phyloP scores from a whole-genome alignment of 2,797 vertebrate genomes.

The Prunella strophiata region DNA sequence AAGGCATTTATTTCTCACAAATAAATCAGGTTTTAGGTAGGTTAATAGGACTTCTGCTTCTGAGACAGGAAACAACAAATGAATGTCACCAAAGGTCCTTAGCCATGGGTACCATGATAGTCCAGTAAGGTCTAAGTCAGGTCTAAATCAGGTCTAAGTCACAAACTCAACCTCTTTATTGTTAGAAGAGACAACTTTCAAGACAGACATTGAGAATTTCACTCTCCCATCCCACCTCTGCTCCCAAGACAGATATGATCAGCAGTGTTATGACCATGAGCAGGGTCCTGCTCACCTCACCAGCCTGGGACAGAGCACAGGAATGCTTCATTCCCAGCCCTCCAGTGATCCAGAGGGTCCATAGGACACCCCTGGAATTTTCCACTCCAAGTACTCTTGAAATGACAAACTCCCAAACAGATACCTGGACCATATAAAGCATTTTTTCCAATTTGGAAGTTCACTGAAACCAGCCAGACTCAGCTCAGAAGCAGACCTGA shows the following conservation, averaged over 20 bases:
- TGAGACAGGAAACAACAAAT: background rate
- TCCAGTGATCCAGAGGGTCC: background rate
- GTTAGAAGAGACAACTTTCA: background rate
- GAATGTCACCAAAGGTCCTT: background rate
- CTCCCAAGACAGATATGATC: background rate
- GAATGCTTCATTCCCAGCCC: rapidly evolving
- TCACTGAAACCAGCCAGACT: background rate
- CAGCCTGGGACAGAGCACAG: background rate
- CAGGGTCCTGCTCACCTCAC: background rate
- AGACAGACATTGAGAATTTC: background rate
- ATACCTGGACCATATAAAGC: background rate
- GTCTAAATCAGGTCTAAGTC: background rate
- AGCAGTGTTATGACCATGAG: rapidly evolving
- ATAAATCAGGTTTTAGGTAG: background rate
- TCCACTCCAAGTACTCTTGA: background rate
- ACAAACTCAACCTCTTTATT: background rate
- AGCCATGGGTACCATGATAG: rapidly evolving
- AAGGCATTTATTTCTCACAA: background rate
- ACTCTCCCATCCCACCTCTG: background rate
- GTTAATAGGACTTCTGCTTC: background rate
- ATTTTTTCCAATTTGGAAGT: rapidly evolving
- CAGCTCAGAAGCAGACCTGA: background rate
- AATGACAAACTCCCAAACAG: background rate
- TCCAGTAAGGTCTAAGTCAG: background rate
- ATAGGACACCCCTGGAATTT: background rate